These are phyloP conservation scores for Rhimphoctona megacephalus DNA, from an alignment of 2,888 invertebrate species.

Conservation along the genomic window DNA sequence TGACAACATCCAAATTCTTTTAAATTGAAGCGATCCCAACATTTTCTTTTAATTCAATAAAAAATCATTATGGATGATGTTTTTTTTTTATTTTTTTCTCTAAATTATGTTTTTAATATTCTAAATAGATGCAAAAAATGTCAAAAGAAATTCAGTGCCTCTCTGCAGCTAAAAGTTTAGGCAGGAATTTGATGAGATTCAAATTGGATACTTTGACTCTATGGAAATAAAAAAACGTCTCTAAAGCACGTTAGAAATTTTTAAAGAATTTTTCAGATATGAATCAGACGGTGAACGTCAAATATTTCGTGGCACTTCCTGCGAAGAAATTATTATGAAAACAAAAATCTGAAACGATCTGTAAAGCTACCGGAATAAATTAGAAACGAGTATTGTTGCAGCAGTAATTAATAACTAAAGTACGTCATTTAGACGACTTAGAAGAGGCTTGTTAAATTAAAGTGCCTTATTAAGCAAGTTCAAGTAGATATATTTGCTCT, in stretches of 20 bases:
- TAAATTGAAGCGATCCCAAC: background rate
- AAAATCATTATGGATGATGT: background rate
- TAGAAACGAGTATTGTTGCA: conserved; percentile 9
- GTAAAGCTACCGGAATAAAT: conserved; percentile 22
- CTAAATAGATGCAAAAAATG: background rate
- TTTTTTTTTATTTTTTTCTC: background rate
- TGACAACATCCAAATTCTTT: no score
- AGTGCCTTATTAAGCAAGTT: conserved; percentile 4
- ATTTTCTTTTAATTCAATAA: background rate
- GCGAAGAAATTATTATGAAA: background rate
- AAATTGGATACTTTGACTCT: conserved; percentile 10
- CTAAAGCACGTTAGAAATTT: background rate
- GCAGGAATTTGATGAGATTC: background rate
- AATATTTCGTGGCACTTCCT: conserved; percentile 26
- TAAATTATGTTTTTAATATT: background rate
- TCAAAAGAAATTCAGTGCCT: background rate
- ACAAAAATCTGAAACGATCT: conserved; percentile 24
- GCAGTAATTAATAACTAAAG: background rate
- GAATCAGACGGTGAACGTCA: background rate
- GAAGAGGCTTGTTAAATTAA: background rate
- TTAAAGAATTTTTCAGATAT: background rate
- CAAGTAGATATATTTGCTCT: conserved; percentile 1
- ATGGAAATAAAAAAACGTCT: background rate
- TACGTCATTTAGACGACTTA: background rate
- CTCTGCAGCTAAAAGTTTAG: background rate